Evolutionary conservation across 2,797 vertebrate species (phyloP).

Genomic region (Enteromius paludinosus): DNA sequence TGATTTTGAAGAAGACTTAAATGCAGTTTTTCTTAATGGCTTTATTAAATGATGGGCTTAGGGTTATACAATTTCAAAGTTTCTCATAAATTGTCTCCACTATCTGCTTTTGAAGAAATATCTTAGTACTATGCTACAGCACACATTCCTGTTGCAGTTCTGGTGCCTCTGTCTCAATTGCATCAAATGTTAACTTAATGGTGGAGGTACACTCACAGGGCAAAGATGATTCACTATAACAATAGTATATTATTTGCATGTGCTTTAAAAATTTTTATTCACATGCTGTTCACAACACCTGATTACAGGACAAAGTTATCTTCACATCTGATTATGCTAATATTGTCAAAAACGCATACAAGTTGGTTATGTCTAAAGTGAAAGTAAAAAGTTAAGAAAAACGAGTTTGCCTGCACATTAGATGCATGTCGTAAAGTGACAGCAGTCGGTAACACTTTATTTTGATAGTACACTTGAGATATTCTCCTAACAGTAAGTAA

Average conservation of each 20-base stretch:
- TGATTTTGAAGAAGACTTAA: background rate
- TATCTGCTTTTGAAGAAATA: background rate
- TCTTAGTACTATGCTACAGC: background rate
- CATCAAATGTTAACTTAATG: background rate
- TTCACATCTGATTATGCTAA: too few species aligned
- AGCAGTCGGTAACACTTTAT: too few species aligned
- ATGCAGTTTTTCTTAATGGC: background rate
- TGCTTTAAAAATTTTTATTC: background rate
- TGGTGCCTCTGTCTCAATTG: background rate
- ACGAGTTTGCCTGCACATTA: background rate
- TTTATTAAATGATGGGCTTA: background rate
- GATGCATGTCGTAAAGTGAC: background rate
- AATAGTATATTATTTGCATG: background rate
- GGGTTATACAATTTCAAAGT: background rate
- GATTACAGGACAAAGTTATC: background rate
- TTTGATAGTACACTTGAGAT: too few species aligned
- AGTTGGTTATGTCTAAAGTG: background rate
- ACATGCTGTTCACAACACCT: background rate
- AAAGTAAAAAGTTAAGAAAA: background rate
- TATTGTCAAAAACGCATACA: too few species aligned
- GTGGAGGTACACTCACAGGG: background rate
- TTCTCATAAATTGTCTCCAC: background rate
- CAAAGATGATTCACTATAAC: background rate
- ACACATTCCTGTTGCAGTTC: background rate
- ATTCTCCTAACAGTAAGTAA: too few species aligned